These are phyloP conservation scores for Sinohyriopsis cumingii DNA, from an alignment of 2,888 invertebrate species.

Conservation along the genomic window DNA sequence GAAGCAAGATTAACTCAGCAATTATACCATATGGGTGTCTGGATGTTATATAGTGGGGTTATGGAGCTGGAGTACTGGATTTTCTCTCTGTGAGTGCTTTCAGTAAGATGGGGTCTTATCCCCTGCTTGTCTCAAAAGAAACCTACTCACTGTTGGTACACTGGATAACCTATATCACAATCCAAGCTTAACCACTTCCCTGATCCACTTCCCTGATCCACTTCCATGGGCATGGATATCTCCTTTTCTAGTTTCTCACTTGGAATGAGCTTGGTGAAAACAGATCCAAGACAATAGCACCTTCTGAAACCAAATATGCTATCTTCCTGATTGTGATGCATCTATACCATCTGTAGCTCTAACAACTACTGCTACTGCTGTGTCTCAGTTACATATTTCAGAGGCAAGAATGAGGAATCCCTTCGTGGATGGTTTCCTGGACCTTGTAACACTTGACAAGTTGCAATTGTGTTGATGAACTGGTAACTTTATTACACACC, in stretches of 20 bases:
- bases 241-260: constrained; percentile 15
- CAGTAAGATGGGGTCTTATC: constrained; percentile 18
- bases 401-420: neutral
- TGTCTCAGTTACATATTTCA: neutral
- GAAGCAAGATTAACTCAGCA: constrained; percentile 12
- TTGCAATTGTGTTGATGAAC: no score
- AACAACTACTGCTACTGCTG: neutral
- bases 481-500: no score
- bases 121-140: constrained; percentile 8
- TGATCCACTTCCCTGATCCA: no score
- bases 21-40: neutral
- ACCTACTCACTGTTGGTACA: constrained; percentile 15
- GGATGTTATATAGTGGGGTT: constrained; percentile 17
- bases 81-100: neutral
- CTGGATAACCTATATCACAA: constrained; percentile 26
- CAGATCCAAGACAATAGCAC: constrained; percentile 9
- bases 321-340: constrained; percentile 11
- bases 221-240: constrained; percentile 22
- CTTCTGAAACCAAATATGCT: constrained; percentile 2
- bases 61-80: constrained; percentile 16
- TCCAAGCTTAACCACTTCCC: constrained; percentile 15
- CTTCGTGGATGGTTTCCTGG: no score
- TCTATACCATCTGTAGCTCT: neutral
- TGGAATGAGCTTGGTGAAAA: constrained; percentile 3
- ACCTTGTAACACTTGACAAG: no score